phyloP scores from a whole-genome alignment of 2,888 invertebrate species.

The Habroteleia sp. region DNA sequence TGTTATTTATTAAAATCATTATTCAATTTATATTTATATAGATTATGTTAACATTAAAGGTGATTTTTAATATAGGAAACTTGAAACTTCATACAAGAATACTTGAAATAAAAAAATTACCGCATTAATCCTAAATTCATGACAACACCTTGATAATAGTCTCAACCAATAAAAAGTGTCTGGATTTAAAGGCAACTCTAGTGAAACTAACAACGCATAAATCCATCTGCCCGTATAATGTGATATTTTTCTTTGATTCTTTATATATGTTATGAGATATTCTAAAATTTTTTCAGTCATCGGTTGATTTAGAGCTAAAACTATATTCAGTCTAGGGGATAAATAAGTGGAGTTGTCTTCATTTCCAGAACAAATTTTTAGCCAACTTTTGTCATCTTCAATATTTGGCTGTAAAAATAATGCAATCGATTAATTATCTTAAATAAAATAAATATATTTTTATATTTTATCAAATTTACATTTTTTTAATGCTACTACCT shows the following conservation, averaged over 20 bases:
- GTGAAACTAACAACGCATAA: conserved; percentile 85
- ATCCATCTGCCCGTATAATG: conserved; percentile 86
- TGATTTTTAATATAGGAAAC: too few species aligned
- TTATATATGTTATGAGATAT: conserved; percentile 81
- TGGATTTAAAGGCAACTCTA: conserved; percentile 86
- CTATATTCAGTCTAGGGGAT: conserved; percentile 72
- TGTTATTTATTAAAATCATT: too few species aligned
- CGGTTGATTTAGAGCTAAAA: conserved; percentile 82
- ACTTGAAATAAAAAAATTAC: conserved; percentile 73
- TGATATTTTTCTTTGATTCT: conserved; percentile 70
- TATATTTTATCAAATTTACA: too few species aligned
- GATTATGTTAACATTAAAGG: not conserved
- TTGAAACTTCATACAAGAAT: too few species aligned
- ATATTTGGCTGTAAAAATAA: conserved; percentile 76
- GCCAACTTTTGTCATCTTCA: conserved; percentile 81
- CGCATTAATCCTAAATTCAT: conserved; percentile 81
- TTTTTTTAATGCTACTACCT: too few species aligned
- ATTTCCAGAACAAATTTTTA: conserved; percentile 80
- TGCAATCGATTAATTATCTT: too few species aligned
- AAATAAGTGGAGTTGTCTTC: conserved; percentile 40
- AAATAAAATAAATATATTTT: too few species aligned
- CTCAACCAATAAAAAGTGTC: conserved; percentile 86
- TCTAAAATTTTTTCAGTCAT: conserved; percentile 81
- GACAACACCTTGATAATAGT: conserved; percentile 85
- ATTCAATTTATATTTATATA: too few species aligned